Evolutionary conservation across 2,888 invertebrate genomes (phyloP).

Genomic region (Pandemis corylana): DNA sequence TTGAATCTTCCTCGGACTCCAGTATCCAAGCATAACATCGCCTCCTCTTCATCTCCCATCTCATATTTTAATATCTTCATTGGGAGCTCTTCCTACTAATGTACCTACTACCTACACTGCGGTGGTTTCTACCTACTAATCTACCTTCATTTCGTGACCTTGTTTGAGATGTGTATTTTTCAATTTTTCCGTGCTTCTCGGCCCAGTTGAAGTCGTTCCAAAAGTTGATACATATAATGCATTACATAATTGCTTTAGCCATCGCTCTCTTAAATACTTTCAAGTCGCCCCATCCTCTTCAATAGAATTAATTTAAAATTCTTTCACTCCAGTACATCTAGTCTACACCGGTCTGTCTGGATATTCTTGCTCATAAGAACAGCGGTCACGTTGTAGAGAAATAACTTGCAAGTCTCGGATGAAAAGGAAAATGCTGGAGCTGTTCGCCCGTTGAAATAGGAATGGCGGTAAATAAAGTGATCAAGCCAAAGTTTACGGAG

Average conservation of each 20-base stretch:
- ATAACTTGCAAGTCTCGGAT: constrained; percentile 55
- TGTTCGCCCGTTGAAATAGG: constrained; percentile 46
- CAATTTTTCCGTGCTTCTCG: no score
- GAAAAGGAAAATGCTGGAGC: constrained; percentile 54
- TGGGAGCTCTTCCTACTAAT: no score
- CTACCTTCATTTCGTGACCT: no score
- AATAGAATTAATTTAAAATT: constrained; percentile 40
- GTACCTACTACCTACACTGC: no score
- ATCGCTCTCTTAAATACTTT: background rate
- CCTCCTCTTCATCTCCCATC: no score
- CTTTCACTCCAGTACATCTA: constrained; percentile 34
- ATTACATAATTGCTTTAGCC: constrained; percentile 5
- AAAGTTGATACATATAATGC: no score
- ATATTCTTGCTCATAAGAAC: constrained; percentile 50
- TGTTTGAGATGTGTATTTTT: no score
- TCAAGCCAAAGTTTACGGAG: constrained; percentile 29
- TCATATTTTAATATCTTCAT: no score
- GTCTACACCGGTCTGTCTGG: constrained; percentile 42
- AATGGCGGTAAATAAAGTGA: constrained; percentile 38
- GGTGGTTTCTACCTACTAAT: no score
- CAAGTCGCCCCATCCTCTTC: constrained; percentile 13
- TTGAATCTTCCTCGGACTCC: no score
- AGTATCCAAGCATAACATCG: no score
- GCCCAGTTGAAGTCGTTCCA: no score
- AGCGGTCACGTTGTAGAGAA: constrained; percentile 63